Evolutionary conservation across 2,888 invertebrate genomes (phyloP).

Genomic region (Acleris literana): DNA sequence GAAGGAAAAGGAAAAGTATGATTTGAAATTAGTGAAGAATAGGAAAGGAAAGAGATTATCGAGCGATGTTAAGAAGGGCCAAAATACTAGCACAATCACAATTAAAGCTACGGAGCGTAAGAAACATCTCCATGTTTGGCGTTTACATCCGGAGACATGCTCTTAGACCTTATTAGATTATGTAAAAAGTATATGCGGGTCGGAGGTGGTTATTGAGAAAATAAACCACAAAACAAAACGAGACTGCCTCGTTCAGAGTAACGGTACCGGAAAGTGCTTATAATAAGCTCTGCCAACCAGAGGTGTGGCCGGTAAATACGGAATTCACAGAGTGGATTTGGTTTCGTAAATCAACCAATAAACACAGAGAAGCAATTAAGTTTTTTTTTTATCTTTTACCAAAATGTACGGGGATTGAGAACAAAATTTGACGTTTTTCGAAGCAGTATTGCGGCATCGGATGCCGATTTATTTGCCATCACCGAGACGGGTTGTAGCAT

Average conservation of each 20-base stretch:
- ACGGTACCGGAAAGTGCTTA: slow-evolving; percentile 26
- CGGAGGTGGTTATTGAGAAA: slow-evolving; percentile 17
- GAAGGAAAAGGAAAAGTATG: not conserved
- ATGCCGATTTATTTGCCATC: too few species aligned
- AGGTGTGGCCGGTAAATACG: slow-evolving; percentile 30
- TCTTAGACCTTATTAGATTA: not conserved
- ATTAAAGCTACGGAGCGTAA: slow-evolving; percentile 19
- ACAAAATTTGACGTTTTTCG: too few species aligned
- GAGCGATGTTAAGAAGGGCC: slow-evolving; percentile 1
- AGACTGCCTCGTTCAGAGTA: slow-evolving; percentile 30
- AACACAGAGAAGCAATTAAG: not conserved
- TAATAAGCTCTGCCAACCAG: slow-evolving; percentile 23
- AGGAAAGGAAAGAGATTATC: not conserved
- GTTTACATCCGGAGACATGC: slow-evolving; percentile 10
- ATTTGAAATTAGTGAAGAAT: not conserved
- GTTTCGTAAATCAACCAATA: slow-evolving; percentile 27
- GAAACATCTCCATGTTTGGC: slow-evolving; percentile 20
- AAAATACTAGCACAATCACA: slow-evolving; percentile 7
- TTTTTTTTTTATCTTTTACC: slow-evolving; percentile 2
- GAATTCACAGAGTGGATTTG: slow-evolving; percentile 37
- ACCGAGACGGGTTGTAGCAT: too few species aligned
- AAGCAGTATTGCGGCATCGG: too few species aligned
- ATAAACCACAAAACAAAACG: slow-evolving; percentile 29
- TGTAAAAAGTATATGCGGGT: slow-evolving; percentile 18
- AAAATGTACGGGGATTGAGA: slow-evolving; percentile 8